Evolutionary conservation across 2,797 vertebrate genomes (phyloP).

Genomic region (Crenichthys baileyi): DNA sequence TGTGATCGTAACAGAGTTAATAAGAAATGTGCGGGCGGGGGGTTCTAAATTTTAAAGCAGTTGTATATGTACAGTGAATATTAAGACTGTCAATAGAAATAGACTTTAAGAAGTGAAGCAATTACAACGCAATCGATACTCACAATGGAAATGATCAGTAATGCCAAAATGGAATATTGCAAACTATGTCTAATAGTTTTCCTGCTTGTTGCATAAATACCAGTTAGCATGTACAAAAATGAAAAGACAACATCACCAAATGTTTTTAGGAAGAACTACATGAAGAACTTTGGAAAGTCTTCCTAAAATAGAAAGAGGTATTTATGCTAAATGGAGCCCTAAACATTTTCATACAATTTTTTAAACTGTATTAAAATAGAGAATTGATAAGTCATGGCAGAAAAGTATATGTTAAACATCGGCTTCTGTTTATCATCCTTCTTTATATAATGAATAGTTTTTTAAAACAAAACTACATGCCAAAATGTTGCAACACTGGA

Average conservation of each 20-base stretch:
- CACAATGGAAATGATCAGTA: neutral
- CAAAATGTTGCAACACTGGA: neutral
- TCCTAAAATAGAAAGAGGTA: neutral
- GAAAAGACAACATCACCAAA: neutral
- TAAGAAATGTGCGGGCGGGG: slow-evolving; percentile 41
- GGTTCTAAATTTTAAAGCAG: neutral
- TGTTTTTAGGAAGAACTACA: neutral
- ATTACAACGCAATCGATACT: neutral
- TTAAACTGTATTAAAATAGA: neutral
- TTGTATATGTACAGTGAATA: neutral
- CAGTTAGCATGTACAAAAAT: no score
- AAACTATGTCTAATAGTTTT: neutral
- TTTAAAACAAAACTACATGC: neutral
- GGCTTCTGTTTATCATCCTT: neutral
- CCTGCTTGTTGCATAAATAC: neutral
- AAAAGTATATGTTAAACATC: neutral
- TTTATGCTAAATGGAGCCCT: neutral
- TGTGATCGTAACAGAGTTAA: slow-evolving; percentile 51
- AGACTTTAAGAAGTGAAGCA: neutral
- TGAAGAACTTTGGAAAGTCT: neutral
- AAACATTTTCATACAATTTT: neutral
- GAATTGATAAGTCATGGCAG: neutral
- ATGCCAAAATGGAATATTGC: neutral
- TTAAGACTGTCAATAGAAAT: neutral
- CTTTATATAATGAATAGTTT: neutral